Conservation (phyloP, 2,113 vertebrate genomes). For the Hyperopisus bebe region DNA sequence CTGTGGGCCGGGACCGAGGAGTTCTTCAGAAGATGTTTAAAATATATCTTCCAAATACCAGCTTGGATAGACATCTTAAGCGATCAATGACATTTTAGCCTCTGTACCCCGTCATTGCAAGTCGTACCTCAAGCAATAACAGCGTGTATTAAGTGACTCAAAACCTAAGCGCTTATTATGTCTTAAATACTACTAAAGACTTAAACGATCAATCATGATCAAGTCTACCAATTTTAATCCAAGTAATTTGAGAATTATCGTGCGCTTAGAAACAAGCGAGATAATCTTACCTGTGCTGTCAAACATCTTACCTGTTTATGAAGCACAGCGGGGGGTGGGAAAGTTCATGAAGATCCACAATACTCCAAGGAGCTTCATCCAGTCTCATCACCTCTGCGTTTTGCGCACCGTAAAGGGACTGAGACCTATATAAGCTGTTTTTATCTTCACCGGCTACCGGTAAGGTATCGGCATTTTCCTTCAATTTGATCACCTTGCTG, state of each 20-base stretch:
- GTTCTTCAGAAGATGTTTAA: background rate
- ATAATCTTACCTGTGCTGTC: background rate
- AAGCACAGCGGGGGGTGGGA: background rate
- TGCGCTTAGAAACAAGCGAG: background rate
- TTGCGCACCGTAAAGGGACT: background rate
- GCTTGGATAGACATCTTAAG: background rate
- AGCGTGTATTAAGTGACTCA: background rate
- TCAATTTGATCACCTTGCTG: slow-evolving; percentile 36
- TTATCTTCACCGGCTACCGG: background rate
- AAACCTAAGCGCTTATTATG: background rate
- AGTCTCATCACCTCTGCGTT: background rate
- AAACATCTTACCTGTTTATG: slow-evolving; percentile 41
- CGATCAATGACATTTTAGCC: background rate
- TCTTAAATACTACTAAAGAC: background rate
- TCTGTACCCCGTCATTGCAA: background rate
- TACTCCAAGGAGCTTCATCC: slow-evolving; percentile 15
- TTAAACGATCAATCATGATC: background rate
- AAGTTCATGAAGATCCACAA: slow-evolving; percentile 40
- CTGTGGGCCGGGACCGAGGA: background rate
- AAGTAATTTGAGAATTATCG: background rate
- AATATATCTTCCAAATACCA: background rate
- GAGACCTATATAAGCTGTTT: background rate
- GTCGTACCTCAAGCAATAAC: background rate
- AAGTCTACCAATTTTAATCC: background rate
- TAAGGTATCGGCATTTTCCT: background rate